phyloP scores from a whole-genome alignment of 2,113 vertebrate genomes.

The Suncus etruscus region DNA sequence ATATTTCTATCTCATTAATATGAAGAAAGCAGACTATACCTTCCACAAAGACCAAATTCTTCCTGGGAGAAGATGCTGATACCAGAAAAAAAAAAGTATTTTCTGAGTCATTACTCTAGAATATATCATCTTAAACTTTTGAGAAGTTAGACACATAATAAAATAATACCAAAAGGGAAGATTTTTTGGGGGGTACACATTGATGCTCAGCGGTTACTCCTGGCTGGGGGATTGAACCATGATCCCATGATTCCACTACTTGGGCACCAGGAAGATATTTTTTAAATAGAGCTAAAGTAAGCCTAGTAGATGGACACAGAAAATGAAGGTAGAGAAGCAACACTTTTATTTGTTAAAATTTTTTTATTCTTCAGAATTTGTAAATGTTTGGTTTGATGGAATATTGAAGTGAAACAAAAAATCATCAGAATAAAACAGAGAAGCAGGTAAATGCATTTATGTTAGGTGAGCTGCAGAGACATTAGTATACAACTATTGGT shows the following conservation, averaged over 20 bases:
- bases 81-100: slow-evolving; percentile 14
- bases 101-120: neutral
- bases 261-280: neutral
- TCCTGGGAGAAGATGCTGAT: neutral
- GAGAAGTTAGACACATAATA: too few species aligned
- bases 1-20: neutral
- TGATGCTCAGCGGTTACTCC: too few species aligned
- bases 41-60: neutral
- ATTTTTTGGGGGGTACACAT: too few species aligned
- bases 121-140: slow-evolving; percentile 26
- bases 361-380: neutral
- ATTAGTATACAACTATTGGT: neutral
- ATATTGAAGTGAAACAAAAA: neutral
- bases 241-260: neutral
- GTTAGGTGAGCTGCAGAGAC: neutral
- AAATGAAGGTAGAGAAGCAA: neutral
- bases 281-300: neutral
- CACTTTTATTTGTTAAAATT: slow-evolving; percentile 28
- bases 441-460: neutral
- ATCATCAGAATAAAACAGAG: neutral
- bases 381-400: neutral
- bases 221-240: too few species aligned
- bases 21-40: neutral
- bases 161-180: too few species aligned
- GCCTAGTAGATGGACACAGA: neutral